These are phyloP conservation scores for Macrophya alboannulata DNA, from an alignment of 2,888 invertebrate species.

Conservation along the genomic window DNA sequence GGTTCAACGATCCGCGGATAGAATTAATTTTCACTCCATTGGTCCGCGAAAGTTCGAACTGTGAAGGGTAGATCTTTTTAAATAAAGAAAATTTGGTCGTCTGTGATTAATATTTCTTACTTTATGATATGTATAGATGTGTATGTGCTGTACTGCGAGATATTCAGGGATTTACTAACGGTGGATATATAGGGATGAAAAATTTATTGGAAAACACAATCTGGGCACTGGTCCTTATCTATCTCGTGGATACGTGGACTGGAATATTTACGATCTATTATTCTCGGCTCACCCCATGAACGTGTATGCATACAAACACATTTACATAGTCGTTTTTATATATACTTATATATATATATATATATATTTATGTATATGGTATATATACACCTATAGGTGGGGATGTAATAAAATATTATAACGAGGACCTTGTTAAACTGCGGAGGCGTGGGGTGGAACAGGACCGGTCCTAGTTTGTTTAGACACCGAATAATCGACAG, in stretches of 20 bases:
- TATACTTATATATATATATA: neutral
- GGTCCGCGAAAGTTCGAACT: conserved; percentile 4
- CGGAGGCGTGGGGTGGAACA: conserved; percentile 63
- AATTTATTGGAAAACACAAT: neutral
- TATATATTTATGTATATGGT: neutral
- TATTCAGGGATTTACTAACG: neutral
- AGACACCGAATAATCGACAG: conserved; percentile 79
- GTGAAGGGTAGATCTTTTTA: neutral
- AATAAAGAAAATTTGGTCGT: no score
- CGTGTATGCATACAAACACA: neutral
- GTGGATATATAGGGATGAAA: neutral
- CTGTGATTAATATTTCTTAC: no score
- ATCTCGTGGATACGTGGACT: neutral
- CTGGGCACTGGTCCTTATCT: neutral
- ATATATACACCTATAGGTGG: no score
- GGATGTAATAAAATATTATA: conserved; percentile 77
- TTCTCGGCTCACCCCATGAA: conserved; percentile 24
- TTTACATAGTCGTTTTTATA: neutral
- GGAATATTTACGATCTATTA: conserved; percentile 46
- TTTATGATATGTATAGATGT: no score
- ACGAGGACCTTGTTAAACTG: conserved; percentile 79
- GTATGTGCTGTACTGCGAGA: neutral
- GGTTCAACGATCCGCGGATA: conserved; percentile 26
- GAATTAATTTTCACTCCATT: conserved; percentile 12
- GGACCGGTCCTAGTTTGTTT: conserved; percentile 76